Percentiles rank a stretch among this genome's conserved stretches.
Evolutionary conservation across 2,888 invertebrate genomes (phyloP).

Genomic region (Mesorhabditis belari): DNA sequence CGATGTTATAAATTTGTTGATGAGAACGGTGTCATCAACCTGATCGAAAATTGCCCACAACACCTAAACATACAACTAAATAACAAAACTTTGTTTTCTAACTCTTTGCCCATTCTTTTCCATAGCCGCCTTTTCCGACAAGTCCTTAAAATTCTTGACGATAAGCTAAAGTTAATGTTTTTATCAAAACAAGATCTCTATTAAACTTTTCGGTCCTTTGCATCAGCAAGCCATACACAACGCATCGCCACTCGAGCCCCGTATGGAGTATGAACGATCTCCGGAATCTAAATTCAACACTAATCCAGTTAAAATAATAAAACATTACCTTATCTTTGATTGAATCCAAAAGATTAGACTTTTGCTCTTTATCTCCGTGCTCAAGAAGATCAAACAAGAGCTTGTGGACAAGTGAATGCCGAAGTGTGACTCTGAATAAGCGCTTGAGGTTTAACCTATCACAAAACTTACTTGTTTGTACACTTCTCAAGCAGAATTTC

Average conservation of each 20-base stretch:
- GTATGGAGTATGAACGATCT: constrained; percentile 52
- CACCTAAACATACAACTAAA: constrained; percentile 31
- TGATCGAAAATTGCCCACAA: constrained; percentile 77
- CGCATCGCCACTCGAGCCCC: constrained; percentile 75
- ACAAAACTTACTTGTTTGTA: not conserved
- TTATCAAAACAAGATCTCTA: constrained; percentile 1
- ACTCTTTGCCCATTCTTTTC: constrained; percentile 76
- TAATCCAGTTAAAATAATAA: not conserved
- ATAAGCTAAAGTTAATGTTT: constrained; percentile 56
- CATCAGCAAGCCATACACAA: constrained; percentile 76
- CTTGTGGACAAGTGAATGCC: constrained; percentile 69
- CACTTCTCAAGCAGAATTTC: constrained; percentile 51
- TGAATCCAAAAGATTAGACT: constrained; percentile 69
- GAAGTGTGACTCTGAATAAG: constrained; percentile 54
- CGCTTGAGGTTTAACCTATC: not conserved
- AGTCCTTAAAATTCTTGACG: constrained; percentile 79
- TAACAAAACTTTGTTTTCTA: not conserved
- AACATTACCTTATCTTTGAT: constrained; percentile 65
- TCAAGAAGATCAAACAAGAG: constrained; percentile 74
- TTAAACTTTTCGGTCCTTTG: constrained; percentile 55
- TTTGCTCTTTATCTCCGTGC: constrained; percentile 62
- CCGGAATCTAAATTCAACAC: constrained; percentile 63
- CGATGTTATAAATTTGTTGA: constrained; percentile 68
- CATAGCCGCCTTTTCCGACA: constrained; percentile 70
- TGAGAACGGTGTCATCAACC: constrained; percentile 83